Conservation (phyloP, 1,140 invertebrate species). For the Sarcophaga peregrina region DNA sequence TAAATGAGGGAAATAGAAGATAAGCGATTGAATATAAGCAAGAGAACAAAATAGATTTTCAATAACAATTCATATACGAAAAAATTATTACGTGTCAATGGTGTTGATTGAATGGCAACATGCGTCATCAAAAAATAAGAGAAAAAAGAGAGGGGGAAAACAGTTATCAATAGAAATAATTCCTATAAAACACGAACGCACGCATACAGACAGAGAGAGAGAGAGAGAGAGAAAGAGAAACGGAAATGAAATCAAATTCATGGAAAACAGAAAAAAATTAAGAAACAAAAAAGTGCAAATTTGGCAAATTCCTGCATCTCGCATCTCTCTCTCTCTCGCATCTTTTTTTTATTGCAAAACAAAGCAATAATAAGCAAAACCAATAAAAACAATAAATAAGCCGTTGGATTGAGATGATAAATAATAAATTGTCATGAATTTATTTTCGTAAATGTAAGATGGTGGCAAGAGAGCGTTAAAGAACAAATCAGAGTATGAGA, state of each 20-base stretch:
- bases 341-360: not conserved
- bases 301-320: not conserved
- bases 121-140: not conserved
- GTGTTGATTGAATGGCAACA: conserved; percentile 10
- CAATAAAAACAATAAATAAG: too few species aligned
- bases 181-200: too few species aligned
- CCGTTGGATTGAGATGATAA: not conserved
- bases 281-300: conserved; percentile 11
- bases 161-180: too few species aligned
- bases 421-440: conserved; percentile 9
- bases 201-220: not conserved
- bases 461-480: not conserved
- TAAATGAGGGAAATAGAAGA: too few species aligned
- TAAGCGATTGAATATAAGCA: too few species aligned
- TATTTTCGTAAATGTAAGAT: too few species aligned
- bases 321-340: not conserved
- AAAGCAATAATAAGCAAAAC: not conserved
- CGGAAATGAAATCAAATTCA: not conserved
- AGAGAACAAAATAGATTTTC: not conserved
- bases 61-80: not conserved
- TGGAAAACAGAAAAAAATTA: not conserved
- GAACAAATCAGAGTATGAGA: not conserved
- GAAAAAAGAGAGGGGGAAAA: not conserved
- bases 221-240: not conserved
- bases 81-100: not conserved